phyloP scores from a whole-genome alignment of 2,888 invertebrate genomes.

The Caenorhabditis parvicauda region DNA sequence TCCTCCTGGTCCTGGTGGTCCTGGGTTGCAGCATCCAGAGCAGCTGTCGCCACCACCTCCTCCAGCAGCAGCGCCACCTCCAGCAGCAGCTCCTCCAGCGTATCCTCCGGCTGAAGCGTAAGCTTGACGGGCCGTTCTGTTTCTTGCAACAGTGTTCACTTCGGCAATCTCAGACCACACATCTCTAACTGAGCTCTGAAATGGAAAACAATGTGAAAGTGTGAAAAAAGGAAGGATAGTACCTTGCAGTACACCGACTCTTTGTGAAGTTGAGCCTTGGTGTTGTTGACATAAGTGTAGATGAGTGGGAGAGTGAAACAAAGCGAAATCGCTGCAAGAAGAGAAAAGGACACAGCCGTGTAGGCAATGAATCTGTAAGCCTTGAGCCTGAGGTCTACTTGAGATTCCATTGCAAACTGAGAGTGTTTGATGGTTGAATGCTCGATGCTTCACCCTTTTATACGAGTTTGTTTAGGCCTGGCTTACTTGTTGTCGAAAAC shows the following conservation, averaged over 20 bases:
- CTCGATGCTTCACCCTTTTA: too few relatives aligned
- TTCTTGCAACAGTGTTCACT: neutral
- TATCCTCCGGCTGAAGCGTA: conserved; percentile 6
- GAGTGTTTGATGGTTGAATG: too few relatives aligned
- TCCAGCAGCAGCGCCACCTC: conserved; percentile 6
- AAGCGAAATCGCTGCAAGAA: conserved; percentile 7
- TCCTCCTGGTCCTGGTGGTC: conserved; percentile 21
- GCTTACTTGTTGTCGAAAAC: too few relatives aligned
- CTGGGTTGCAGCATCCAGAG: conserved; percentile 30
- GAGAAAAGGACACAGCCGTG: conserved; percentile 11
- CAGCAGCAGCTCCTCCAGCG: conserved; percentile 7
- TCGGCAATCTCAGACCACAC: conserved; percentile 16
- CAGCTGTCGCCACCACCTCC: conserved; percentile 10
- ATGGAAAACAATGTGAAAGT: neutral
- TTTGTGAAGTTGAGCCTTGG: conserved; percentile 3
- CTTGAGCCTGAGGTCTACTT: conserved; percentile 6
- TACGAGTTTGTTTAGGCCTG: too few relatives aligned
- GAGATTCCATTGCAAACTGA: conserved; percentile 23
- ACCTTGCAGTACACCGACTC: conserved; percentile 19
- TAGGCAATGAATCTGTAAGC: conserved; percentile 13
- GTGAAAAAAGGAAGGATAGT: neutral
- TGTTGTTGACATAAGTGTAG: conserved; percentile 7
- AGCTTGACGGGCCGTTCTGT: conserved; percentile 18
- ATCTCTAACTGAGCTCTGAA: conserved; percentile 10
- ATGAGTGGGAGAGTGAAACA: conserved; percentile 15